Base-by-base conservation (phyloP, 2,888 invertebrate species). In the Melanostoma mellinum region DNA sequence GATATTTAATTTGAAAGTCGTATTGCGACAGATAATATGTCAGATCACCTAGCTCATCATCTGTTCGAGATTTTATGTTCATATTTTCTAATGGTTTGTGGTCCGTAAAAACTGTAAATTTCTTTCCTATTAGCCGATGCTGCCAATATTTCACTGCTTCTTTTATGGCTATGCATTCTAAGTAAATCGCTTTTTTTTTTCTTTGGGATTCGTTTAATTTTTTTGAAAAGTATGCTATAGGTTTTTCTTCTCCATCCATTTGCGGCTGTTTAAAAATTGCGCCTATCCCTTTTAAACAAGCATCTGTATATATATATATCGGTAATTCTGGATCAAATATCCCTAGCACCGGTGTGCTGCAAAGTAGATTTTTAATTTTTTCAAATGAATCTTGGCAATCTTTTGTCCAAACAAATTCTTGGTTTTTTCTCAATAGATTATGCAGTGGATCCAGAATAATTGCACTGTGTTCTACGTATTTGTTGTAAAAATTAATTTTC, bases 21-120 rank as follows among this genome's bases (percentile, higher is more conserved):
- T 67, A 82, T 77, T 82, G 73, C 8, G 77, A 77, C 36, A 76
- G 38, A 60, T 82, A 77, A 50, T 77, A 82, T 46, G 69, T 73
- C 4, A 77, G 44, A 55, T 77, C 77, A n/a, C 72, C n/a, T 10
- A 77, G 44, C 9, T 81, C 71, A 63, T 81, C 60, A 61, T 82
- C 73, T n/a, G 73, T 72, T 77, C 77, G 65, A 5, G 77, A 36
- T 73, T 82, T 82, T n/a, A 82, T 52, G 38, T 75, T 82, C 46
- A 85, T 73, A 9, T 76, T 85, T 72, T 85, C 76, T 4, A 85
- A 36, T 8, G 86, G 85, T 76, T 86, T 86, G 35, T 85, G 86
- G 52, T 86, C 77, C n/a, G 53, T 79, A 53, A 71, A 82, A 8
- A 86, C 80, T 42, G 36, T 77, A 60, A 86, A 82, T 40, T 52